Conservation (phyloP, 2,113 vertebrate species). For the Xyrauchen texanus region DNA sequence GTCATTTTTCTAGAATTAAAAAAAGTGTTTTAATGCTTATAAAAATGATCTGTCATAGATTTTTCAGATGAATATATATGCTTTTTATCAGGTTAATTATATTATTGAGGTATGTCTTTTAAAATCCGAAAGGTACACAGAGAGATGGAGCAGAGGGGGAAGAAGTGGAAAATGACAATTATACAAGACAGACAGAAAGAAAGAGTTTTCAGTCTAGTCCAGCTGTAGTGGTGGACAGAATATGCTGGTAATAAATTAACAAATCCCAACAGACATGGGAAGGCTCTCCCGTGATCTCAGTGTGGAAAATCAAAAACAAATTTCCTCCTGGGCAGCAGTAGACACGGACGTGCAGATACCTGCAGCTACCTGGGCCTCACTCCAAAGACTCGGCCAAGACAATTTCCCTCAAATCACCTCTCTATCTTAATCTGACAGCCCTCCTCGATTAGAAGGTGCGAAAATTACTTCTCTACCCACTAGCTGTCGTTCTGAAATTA, state of each 20-base stretch:
- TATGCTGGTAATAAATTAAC: slow-evolving; percentile 68
- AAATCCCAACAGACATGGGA: slow-evolving; percentile 69
- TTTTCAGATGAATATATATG: no score
- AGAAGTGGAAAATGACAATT: no score
- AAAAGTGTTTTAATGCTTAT: no score
- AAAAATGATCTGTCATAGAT: no score
- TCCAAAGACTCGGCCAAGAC: slow-evolving; percentile 76
- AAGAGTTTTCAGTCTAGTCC: slow-evolving; percentile 60
- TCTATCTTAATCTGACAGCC: slow-evolving; percentile 86
- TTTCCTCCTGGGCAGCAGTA: slow-evolving; percentile 63
- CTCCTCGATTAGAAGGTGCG: slow-evolving; percentile 77
- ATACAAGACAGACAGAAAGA: not conserved
- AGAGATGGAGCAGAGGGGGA: no score
- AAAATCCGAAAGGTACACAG: no score
- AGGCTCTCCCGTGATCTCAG: slow-evolving; percentile 70
- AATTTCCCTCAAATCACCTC: slow-evolving; percentile 80
- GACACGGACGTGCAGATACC: slow-evolving; percentile 65
- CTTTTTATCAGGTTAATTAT: no score
- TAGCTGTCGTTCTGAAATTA: slow-evolving; percentile 80
- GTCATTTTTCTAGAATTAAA: no score
- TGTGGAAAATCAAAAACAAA: slow-evolving; percentile 70
- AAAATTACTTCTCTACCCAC: slow-evolving; percentile 84
- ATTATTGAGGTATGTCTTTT: no score
- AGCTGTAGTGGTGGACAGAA: slow-evolving; percentile 63
- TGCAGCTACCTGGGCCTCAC: slow-evolving; percentile 74